phyloP scores from a whole-genome alignment of 2,797 vertebrate species.

The Alauda arvensis region DNA sequence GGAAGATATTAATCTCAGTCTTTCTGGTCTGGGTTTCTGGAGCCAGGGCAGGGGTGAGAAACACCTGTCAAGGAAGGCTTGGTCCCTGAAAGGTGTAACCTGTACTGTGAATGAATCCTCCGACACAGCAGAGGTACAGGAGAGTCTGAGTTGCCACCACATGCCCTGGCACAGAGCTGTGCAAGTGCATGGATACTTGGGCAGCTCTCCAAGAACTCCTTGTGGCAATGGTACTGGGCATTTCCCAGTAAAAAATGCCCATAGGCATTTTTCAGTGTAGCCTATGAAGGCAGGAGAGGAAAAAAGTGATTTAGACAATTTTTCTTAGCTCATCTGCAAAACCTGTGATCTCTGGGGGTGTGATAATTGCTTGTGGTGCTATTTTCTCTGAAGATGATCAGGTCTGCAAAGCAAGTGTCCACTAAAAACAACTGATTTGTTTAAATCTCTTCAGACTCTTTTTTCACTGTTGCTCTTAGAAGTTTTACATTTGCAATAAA shows the following conservation, averaged over 20 bases:
- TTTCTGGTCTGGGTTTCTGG: neutral
- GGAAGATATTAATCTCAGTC: neutral
- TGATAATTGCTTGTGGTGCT: neutral
- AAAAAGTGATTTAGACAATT: neutral
- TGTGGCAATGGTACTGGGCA: neutral
- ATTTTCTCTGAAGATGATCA: neutral
- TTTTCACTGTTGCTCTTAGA: neutral
- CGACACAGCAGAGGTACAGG: neutral
- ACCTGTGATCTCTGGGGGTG: neutral
- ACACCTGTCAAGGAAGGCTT: neutral
- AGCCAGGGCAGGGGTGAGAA: neutral
- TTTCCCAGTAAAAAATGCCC: no score
- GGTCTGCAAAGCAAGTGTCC: neutral
- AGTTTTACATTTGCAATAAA: neutral
- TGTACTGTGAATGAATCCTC: rapidly evolving
- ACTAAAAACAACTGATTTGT: neutral
- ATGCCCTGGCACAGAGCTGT: neutral
- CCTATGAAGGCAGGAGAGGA: neutral
- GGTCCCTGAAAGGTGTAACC: neutral
- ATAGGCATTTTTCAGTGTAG: neutral
- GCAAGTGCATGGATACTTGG: rapidly evolving
- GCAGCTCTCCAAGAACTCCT: neutral
- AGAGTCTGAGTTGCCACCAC: rapidly evolving
- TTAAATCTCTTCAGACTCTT: neutral
- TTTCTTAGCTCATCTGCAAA: neutral